These are phyloP conservation scores for Epinephelus malabaricus DNA, from an alignment of 2,797 vertebrate genomes.

Conservation along the genomic window DNA sequence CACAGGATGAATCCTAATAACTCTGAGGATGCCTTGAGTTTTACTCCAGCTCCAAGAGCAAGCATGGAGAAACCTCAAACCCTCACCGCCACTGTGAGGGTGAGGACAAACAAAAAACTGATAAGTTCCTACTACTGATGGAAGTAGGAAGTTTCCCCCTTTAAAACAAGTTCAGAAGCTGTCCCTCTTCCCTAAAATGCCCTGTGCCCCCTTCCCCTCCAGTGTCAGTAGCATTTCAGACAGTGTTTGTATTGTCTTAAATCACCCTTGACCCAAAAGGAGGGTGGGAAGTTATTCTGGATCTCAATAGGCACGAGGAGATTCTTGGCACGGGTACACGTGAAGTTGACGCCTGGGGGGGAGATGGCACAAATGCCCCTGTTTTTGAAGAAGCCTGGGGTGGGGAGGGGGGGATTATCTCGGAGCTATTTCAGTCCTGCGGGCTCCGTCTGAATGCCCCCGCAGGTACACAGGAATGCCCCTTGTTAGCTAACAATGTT, in stretches of 20 bases:
- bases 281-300: constrained; percentile 76
- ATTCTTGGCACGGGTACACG: constrained; percentile 77
- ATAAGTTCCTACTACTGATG: background rate
- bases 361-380: constrained; percentile 71
- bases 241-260: constrained; percentile 69
- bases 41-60: background rate
- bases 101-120: too few species aligned
- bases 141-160: background rate
- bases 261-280: constrained; percentile 54
- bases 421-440: constrained; percentile 81
- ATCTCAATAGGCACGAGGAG: constrained; percentile 73
- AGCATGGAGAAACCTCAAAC: background rate
- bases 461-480: constrained; percentile 81
- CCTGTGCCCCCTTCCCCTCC: constrained; percentile 11
- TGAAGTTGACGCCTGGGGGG: constrained; percentile 68
- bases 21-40: too few species aligned
- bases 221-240: constrained; percentile 66
- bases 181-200: background rate
- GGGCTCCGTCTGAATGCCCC: constrained; percentile 72
- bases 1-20: background rate
- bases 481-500: constrained; percentile 74
- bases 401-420: constrained; percentile 75
- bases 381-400: constrained; percentile 73
- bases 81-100: background rate
- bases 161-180: constrained; percentile 6